These are phyloP conservation scores for Barbus barbus DNA, from an alignment of 2,113 vertebrate species.

Conservation along the genomic window DNA sequence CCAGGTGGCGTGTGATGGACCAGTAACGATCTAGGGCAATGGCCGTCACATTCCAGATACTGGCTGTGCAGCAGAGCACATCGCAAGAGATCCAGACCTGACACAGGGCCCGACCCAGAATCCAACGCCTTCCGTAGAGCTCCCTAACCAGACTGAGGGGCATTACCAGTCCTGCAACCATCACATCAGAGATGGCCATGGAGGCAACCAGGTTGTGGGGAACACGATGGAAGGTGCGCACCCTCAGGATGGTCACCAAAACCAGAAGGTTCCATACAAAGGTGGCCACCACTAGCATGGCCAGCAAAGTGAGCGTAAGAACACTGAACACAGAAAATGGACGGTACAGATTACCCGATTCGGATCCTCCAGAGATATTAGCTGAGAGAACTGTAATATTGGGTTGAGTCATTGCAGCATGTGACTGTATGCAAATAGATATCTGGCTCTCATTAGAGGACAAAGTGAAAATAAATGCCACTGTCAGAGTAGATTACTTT, in stretches of 20 bases:
- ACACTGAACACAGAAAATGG: constrained; percentile 85
- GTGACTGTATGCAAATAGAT: not conserved
- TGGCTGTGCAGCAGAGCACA: constrained; percentile 95
- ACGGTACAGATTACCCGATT: constrained; percentile 69
- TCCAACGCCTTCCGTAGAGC: constrained; percentile 86
- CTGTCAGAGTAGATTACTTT: not conserved
- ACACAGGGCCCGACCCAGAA: constrained; percentile 85
- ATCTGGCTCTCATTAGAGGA: constrained; percentile 48
- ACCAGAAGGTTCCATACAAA: constrained; percentile 95
- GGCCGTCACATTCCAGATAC: constrained; percentile 97
- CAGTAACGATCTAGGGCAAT: constrained; percentile 97
- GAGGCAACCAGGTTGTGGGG: constrained; percentile 97
- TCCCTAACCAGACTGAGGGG: constrained; percentile 91
- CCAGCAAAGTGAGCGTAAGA: constrained; percentile 85
- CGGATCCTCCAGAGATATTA: constrained; percentile 60
- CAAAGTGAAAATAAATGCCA: not conserved
- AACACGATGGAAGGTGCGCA: constrained; percentile 90
- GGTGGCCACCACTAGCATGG: constrained; percentile 86
- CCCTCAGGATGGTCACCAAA: constrained; percentile 89
- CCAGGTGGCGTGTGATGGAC: constrained; percentile 93
- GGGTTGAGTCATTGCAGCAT: constrained; percentile 65
- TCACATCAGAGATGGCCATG: constrained; percentile 91
- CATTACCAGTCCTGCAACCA: constrained; percentile 95
- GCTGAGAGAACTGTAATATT: constrained; percentile 63
- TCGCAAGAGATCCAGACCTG: constrained; percentile 94